Conservation (phyloP, 1,140 invertebrate genomes). For the Caenorhabditis tropicalis region DNA sequence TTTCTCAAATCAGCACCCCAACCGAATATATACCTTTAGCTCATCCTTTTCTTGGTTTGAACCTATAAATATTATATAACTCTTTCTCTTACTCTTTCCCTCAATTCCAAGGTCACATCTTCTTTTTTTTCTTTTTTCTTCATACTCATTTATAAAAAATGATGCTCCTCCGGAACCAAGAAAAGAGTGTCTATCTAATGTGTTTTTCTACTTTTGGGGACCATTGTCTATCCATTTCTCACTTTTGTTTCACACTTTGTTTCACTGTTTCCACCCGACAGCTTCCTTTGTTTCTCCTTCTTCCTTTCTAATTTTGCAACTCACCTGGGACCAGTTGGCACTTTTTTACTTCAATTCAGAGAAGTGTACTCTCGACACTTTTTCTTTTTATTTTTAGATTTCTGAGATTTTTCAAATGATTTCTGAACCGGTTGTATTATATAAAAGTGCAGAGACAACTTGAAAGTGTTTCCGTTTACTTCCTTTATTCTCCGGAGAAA, state of each 20-base stretch:
- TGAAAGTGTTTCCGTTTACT: conserved; percentile 16
- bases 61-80: conserved; percentile 5
- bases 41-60: neutral
- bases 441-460: neutral
- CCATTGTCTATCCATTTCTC: conserved; percentile 17
- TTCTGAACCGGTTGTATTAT: neutral
- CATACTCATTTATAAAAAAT: conserved; percentile 36
- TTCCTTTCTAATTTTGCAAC: conserved; percentile 28
- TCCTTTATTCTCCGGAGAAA: neutral
- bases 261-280: conserved; percentile 36
- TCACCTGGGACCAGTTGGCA: conserved; percentile 12
- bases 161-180: neutral
- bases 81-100: neutral
- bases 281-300: neutral
- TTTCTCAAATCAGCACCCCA: no score
- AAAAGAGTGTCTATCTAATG: conserved; percentile 28
- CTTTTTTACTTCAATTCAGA: neutral
- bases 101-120: neutral
- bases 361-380: neutral
- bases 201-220: conserved; percentile 10
- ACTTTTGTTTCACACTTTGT: conserved; percentile 42
- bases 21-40: neutral
- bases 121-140: neutral
- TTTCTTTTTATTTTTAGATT: neutral
- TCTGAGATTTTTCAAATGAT: neutral